Evolutionary conservation across 1,140 invertebrate species (phyloP).

Genomic region (Lithobius niger): DNA sequence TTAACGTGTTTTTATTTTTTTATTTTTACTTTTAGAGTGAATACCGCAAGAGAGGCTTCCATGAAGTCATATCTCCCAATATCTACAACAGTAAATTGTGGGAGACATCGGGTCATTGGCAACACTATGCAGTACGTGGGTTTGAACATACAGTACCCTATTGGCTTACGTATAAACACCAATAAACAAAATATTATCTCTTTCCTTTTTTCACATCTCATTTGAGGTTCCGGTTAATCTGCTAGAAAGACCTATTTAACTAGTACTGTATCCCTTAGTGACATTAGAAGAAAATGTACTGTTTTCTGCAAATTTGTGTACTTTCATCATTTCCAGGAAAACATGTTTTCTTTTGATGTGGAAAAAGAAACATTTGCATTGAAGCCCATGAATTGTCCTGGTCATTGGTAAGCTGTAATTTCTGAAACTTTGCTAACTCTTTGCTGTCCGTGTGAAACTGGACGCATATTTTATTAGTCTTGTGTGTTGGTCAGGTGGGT

Average conservation of each 20-base stretch:
- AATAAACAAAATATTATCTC: too few species aligned
- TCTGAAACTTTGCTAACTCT: slow-evolving; percentile 9
- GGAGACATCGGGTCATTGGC: slow-evolving; percentile 97
- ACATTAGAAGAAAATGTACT: too few species aligned
- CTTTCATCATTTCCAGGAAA: slow-evolving; percentile 43
- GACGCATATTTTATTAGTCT: too few species aligned
- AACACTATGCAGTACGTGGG: slow-evolving; percentile 71
- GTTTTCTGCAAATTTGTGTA: too few species aligned
- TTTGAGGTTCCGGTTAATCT: too few species aligned
- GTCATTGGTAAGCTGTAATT: slow-evolving; percentile 60
- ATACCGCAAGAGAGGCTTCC: slow-evolving; percentile 86
- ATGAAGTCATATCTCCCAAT: slow-evolving; percentile 94
- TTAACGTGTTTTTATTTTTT: slow-evolving; percentile 9
- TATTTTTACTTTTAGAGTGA: slow-evolving; percentile 40
- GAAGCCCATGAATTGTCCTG: slow-evolving; percentile 99
- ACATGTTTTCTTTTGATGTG: slow-evolving; percentile 94
- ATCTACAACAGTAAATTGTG: slow-evolving; percentile 95
- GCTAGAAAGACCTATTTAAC: too few species aligned
- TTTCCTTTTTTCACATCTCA: too few species aligned
- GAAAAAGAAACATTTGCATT: slow-evolving; percentile 96
- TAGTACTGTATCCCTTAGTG: too few species aligned
- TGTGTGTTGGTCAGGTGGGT: too few species aligned
- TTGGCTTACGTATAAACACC: too few species aligned
- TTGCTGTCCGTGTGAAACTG: background rate
- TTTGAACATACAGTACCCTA: too few species aligned